A percentile compares a stretch with the other conserved stretches of the same genome.
These are phyloP conservation scores for Hylomyscus alleni DNA, from an alignment of 2,797 vertebrate genomes.

Conservation along the genomic window DNA sequence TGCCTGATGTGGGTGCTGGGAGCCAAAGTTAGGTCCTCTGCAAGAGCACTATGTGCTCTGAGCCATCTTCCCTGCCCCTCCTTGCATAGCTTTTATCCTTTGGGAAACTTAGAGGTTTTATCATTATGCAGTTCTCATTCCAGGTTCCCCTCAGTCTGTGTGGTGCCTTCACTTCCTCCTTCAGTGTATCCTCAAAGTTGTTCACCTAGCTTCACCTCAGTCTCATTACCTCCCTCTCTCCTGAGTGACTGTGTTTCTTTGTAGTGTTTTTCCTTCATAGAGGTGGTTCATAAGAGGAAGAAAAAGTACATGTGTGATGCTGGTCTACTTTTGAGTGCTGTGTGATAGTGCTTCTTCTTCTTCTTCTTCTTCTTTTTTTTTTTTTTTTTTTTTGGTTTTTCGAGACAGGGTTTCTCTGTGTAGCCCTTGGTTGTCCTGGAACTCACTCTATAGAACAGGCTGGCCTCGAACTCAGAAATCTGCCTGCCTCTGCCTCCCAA, in stretches of 20 bases:
- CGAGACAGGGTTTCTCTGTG: too few species aligned
- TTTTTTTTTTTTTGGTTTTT: too few species aligned
- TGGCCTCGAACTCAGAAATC: too few species aligned
- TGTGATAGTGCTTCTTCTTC: neutral
- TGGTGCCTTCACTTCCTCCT: neutral
- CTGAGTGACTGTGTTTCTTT: neutral
- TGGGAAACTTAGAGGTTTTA: accelerated
- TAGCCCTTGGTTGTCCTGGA: too few species aligned
- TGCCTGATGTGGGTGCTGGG: neutral
- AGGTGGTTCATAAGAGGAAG: neutral
- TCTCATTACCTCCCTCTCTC: neutral
- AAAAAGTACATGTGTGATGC: neutral
- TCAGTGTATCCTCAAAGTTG: neutral
- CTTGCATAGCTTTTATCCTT: neutral
- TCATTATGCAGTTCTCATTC: neutral
- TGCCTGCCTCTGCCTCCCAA: too few species aligned
- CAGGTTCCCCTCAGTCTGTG: neutral
- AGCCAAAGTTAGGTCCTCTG: neutral
- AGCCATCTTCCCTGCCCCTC: neutral
- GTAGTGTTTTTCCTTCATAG: neutral
- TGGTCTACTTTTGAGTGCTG: neutral
- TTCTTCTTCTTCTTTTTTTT: too few species aligned
- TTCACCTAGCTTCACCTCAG: neutral
- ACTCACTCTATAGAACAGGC: too few species aligned
- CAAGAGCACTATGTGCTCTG: neutral